phyloP scores from a whole-genome alignment of 2,113 vertebrate genomes.

The Myotis brandtii region DNA sequence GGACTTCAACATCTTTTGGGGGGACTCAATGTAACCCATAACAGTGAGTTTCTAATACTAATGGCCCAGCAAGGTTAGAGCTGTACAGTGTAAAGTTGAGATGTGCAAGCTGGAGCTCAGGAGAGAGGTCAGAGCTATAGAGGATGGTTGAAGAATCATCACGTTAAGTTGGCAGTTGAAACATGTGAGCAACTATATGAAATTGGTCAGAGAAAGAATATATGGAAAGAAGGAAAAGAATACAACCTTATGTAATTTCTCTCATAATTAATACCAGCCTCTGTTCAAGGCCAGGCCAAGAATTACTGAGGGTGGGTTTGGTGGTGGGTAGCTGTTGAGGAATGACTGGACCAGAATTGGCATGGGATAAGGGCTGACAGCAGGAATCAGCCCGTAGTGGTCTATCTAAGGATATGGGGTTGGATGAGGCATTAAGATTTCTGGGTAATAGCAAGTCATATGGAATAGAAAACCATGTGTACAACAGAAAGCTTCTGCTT shows the following conservation, averaged over 20 bases:
- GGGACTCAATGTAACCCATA: neutral
- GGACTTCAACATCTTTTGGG: neutral
- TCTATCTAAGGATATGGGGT: neutral
- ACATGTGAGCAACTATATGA: neutral
- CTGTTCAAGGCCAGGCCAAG: neutral
- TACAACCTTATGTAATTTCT: neutral
- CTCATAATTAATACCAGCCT: neutral
- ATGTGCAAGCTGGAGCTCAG: neutral
- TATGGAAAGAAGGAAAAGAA: neutral
- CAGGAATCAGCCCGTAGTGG: neutral
- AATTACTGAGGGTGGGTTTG: neutral
- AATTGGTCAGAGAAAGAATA: neutral
- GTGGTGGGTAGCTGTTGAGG: neutral
- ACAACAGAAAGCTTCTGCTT: neutral
- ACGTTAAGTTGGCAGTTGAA: neutral
- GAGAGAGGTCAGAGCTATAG: neutral
- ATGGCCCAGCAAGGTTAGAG: neutral
- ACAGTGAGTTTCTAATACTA: neutral
- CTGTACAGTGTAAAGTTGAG: neutral
- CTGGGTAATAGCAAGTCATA: neutral
- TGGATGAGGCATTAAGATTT: neutral
- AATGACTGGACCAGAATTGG: neutral
- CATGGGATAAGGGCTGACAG: no score
- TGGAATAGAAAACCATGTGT: neutral
- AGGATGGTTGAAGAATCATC: neutral